phyloP scores from a whole-genome alignment of 2,797 vertebrate genomes.

The Antrozous pallidus region DNA sequence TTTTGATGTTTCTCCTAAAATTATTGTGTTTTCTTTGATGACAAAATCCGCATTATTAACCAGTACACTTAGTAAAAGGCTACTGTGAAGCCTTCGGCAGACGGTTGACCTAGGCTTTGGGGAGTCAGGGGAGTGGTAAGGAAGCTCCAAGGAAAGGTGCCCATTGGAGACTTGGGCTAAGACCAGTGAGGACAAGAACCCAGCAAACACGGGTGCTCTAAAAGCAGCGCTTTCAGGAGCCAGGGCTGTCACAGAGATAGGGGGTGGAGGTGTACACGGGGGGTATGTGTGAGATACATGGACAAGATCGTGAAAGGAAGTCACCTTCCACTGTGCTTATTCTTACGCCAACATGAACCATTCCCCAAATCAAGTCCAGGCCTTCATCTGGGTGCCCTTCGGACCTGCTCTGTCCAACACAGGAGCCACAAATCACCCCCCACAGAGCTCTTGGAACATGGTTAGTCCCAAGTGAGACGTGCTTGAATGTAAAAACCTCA shows the following conservation, averaged over 20 bases:
- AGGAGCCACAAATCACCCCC: neutral
- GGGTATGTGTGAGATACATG: neutral
- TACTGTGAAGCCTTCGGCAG: neutral
- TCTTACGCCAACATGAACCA: neutral
- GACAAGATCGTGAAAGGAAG: neutral
- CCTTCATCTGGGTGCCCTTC: neutral
- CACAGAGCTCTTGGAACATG: neutral
- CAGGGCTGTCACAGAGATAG: accelerated
- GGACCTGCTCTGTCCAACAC: accelerated
- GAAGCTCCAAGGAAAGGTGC: neutral
- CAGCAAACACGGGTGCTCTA: neutral
- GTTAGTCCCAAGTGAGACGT: neutral
- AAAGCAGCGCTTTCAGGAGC: neutral
- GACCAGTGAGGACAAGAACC: neutral
- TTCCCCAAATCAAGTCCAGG: neutral
- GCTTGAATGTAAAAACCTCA: neutral
- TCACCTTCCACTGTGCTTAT: neutral
- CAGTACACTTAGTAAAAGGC: too few species aligned
- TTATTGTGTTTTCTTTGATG: too few species aligned
- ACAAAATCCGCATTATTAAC: too few species aligned
- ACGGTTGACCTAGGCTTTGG: neutral
- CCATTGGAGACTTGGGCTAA: neutral
- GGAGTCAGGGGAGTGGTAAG: neutral
- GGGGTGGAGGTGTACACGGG: neutral
- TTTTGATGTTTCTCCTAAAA: too few species aligned